These are phyloP conservation scores for Danionella dracula DNA, from an alignment of 2,797 vertebrate genomes.

Conservation along the genomic window DNA sequence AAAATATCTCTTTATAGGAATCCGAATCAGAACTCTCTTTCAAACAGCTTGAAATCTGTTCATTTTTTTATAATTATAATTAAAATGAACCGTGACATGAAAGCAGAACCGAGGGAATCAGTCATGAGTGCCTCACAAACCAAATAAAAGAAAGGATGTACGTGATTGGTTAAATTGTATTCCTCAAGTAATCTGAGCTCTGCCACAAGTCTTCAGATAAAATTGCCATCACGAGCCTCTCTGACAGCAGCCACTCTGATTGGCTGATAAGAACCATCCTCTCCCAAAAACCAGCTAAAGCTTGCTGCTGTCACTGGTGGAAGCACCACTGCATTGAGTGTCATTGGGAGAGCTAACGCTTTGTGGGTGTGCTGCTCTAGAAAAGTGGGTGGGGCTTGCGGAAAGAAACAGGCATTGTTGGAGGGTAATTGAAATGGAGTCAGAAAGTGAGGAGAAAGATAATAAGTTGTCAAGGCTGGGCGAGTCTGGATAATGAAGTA, in stretches of 20 bases:
- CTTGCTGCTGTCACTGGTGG: conserved; percentile 54
- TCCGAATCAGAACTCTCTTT: too few relatives aligned
- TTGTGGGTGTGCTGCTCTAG: conserved; percentile 46
- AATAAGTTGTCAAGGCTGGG: conserved; percentile 74
- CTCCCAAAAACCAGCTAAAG: conserved; percentile 49
- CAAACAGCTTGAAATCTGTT: too few relatives aligned
- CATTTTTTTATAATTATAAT: neutral
- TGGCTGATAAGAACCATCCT: conserved; percentile 52
- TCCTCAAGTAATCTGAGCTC: neutral
- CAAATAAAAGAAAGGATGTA: neutral
- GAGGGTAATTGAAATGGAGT: conserved; percentile 80
- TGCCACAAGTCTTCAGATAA: conserved; percentile 23
- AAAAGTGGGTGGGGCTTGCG: conserved; percentile 20
- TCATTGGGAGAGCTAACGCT: conserved; percentile 43
- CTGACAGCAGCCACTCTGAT: conserved; percentile 46
- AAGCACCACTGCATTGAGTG: conserved; percentile 45
- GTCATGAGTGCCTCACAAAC: neutral
- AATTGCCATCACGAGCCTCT: neutral
- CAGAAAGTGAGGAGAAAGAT: conserved; percentile 72
- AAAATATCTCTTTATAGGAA: too few relatives aligned
- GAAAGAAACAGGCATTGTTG: conserved; percentile 65
- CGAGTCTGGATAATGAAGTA: conserved; percentile 72
- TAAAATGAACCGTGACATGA: neutral
- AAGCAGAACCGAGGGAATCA: neutral
- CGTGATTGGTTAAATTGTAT: conserved; percentile 1